Evolutionary conservation across 2,113 vertebrate species (phyloP), one percentile per base, ranked within the genome.

Genomic region (Amblyopsis rosae): DNA sequence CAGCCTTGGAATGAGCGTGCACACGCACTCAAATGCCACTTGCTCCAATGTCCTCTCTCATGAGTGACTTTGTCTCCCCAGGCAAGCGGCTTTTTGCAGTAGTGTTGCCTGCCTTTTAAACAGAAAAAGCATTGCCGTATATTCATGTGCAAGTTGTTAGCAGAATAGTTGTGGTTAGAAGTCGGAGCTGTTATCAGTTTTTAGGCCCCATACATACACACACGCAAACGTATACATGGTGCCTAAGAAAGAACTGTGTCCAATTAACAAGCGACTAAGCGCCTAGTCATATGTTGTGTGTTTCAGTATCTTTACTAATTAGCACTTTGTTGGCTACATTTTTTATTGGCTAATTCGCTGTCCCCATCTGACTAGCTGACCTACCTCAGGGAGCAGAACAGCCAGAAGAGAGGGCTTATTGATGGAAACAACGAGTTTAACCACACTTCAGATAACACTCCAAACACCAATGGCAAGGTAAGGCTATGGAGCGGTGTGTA

Each of bases 391-490:
- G 97, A 98, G 75, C 96, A 99, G 90, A 94, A 87, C 90, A 94
- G 88, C 83, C 95, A 93, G 91, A 98, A 95, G 84, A 96, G 95
- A 89, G 74, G 87, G 2, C 83, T 90, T 26, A 82, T 93, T 41
- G 96, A 97, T 12, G 94, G 95, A 69, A 90, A 91, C 66, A 85
- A 91, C 15, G 96, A 96, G 67, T 59, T 94, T 59, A 96, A 95
- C 88, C 94, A 95, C 9, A 94, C 94, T 54, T 91, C 93, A 17
- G 96, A 96, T 67, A 94, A 84, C 62, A 75, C 88, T 1, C 94
- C 94, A 0, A 95, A 92, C 89, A 94, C 95, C 1, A 98, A 98
- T 3, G 96, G 97, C 71, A 95, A 97, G 95, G 96, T 95, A 93
- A 87, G 89, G 7, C 41, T 45, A 45, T 46, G 46, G 16, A 0